Conservation (phyloP, 2,113 vertebrate genomes). For the Peucedramus taeniatus region DNA sequence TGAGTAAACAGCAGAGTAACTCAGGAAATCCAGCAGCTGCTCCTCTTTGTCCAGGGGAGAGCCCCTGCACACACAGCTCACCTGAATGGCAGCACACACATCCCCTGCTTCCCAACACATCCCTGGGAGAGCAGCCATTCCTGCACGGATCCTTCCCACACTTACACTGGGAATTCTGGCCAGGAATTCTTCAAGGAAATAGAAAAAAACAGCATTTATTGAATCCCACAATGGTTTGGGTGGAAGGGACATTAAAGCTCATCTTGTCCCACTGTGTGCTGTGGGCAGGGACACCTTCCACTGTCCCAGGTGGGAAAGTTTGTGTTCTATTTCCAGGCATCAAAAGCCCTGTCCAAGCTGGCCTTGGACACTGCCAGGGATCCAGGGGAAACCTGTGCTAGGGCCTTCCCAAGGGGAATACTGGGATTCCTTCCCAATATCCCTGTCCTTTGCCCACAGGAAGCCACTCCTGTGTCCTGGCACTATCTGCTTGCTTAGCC, state of each 20-base stretch:
- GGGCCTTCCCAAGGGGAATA: neutral
- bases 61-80: neutral
- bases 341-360: neutral
- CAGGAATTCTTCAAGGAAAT: neutral
- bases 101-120: neutral
- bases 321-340: neutral
- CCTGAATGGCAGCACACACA: neutral
- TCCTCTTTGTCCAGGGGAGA: neutral
- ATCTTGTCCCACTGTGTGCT: fast-evolving
- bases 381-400: neutral
- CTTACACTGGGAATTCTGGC: fast-evolving
- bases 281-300: neutral
- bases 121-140: no score
- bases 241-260: neutral
- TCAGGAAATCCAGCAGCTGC: neutral
- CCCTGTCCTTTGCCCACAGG: neutral
- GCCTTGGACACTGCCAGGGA: neutral
- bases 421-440: fast-evolving
- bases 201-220: fast-evolving
- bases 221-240: neutral
- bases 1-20: neutral
- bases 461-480: neutral
- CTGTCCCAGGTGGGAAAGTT: neutral
- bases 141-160: neutral
- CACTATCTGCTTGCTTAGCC: fast-evolving